Conservation (phyloP, 92 coral and sea anemone genomes). For the Parazoanthus darwini region DNA sequence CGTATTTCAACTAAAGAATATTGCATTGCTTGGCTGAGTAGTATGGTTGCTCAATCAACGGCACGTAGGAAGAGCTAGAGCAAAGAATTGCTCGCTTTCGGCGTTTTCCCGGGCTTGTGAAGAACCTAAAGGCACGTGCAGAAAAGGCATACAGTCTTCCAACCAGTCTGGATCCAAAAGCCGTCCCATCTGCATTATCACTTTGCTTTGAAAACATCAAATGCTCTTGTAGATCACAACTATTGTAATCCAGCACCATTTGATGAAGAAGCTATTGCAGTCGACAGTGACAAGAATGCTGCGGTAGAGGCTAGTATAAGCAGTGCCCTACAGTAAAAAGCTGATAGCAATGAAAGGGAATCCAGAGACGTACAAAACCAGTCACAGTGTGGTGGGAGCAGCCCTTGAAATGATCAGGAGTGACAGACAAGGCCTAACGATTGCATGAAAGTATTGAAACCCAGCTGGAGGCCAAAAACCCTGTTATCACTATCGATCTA, state of each 20-base stretch:
- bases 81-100: too few relatives aligned
- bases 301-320: not conserved
- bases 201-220: not conserved
- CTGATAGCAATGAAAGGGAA: not conserved
- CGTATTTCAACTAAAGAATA: too few relatives aligned
- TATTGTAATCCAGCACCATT: not conserved
- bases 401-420: not conserved
- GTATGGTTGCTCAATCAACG: too few relatives aligned
- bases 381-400: not conserved
- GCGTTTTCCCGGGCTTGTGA: too few relatives aligned
- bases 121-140: too few relatives aligned
- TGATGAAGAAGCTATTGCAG: not conserved
- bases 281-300: not conserved
- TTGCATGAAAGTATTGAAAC: constrained; percentile 42
- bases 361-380: not conserved
- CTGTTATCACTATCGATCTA: constrained; percentile 45
- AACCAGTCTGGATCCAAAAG: not conserved
- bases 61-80: too few relatives aligned
- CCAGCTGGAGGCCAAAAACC: constrained; percentile 49
- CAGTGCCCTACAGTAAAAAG: not conserved
- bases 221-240: not conserved
- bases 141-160: not conserved
- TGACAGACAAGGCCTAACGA: not conserved
- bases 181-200: not conserved
- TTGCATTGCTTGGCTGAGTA: too few relatives aligned